Evolutionary conservation across 2,113 vertebrate genomes (phyloP), one percentile per base, ranked within the genome.

Genomic region (Desmodus rotundus): DNA sequence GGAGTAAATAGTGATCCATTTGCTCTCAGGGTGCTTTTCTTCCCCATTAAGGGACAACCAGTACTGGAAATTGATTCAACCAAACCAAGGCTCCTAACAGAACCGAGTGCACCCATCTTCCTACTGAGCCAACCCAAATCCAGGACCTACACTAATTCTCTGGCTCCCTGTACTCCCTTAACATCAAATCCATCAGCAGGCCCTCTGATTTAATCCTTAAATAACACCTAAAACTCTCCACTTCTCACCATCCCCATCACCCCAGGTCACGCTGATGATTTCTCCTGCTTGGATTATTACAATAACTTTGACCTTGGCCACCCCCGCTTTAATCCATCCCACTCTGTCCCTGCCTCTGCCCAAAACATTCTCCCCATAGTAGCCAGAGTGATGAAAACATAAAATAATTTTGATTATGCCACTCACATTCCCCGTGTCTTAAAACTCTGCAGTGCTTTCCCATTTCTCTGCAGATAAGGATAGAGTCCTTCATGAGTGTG

Each of bases 1-100:
- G 67, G 58, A 90, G 89, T 88, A 82, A 72, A 74, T 77, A 95
- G 96, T 22, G 63, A 94, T 16, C 45, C 31, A 7, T n/a, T 43
- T 58, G 54, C 86, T 52, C 86, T 24, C 31, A 3, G 20, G n/a
- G 22, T 63, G 15, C 52, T 68, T 58, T 81, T 67, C 31, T 65
- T 86, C 72, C 80, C 78, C 50, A 17, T n/a, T 58, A 41, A 77
- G 56, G 38, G 47, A 74, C 41, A 68, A 14, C 11, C 36, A 47
- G 78, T 7, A 56, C 58, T 45, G 54, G 36, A 19, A 47, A 33
- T 56, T 67, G 41, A 33, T 77, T 74, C 17, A 38, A 2, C 19
- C 0, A 1, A 41, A 68, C 4, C 67, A 54, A 61, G 50, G 36
- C 41, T 82, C 43, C 54, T 63, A 52, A 17, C 12, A 56, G 68